Conservation (phyloP, 2,797 vertebrate species). For the Anas capensis region DNA sequence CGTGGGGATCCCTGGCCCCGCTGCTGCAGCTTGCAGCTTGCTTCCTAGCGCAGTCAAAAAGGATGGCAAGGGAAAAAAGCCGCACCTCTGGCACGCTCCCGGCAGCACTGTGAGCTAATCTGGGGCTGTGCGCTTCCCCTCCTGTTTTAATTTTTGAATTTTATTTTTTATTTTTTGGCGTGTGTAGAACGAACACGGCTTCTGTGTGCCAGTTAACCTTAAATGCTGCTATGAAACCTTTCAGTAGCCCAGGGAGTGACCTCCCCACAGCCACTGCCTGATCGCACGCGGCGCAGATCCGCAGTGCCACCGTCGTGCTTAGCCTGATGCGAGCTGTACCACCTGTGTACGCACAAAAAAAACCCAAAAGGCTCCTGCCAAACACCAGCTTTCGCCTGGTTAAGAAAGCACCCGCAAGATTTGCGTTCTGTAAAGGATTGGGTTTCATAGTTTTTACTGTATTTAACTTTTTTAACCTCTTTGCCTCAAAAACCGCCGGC, state of each 20-base stretch:
- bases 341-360: neutral
- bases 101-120: neutral
- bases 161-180: neutral
- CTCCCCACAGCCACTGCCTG: neutral
- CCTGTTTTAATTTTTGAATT: neutral
- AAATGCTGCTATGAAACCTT: conserved; percentile 73
- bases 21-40: conserved; percentile 30
- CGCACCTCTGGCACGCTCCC: neutral
- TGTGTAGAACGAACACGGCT: conserved; percentile 34
- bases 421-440: neutral
- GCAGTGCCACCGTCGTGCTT: neutral
- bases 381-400: neutral
- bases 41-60: conserved; percentile 9
- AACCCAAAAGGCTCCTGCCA: neutral
- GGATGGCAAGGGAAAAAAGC: conserved; percentile 1
- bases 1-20: neutral
- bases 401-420: neutral
- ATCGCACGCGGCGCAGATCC: neutral
- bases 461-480: neutral
- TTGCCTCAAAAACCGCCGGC: neutral
- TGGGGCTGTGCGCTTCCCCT: neutral
- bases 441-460: neutral
- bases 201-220: conserved; percentile 44
- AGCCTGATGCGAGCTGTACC: neutral
- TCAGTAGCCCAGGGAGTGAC: neutral